Evolutionary conservation across 2,888 invertebrate genomes (phyloP).

Genomic region (Cephus pulcher): DNA sequence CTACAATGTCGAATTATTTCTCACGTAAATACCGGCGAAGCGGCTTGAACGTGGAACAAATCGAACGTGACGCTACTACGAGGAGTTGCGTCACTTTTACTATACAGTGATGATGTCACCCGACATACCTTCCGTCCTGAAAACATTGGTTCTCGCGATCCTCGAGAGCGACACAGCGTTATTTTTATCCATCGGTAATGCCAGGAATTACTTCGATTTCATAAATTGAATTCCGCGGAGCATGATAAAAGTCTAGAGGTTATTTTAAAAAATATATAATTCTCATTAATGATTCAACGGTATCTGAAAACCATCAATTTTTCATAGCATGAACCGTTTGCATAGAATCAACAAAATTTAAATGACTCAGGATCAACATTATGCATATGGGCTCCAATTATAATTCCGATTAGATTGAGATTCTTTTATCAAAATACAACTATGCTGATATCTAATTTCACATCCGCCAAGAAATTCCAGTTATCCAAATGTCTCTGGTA

Average conservation of each 20-base stretch:
- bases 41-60: slow-evolving; percentile 23
- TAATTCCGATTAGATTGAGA: neutral
- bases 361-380: neutral
- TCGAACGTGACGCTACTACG: slow-evolving; percentile 49
- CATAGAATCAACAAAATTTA: neutral
- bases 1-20: neutral
- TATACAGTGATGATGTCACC: slow-evolving; percentile 63
- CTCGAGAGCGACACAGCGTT: slow-evolving; percentile 28
- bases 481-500: neutral
- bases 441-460: neutral
- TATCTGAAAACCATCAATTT: neutral
- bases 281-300: neutral
- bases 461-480: neutral
- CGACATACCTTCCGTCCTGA: slow-evolving; percentile 46
- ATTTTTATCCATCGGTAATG: slow-evolving; percentile 21
- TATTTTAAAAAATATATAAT: neutral
- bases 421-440: neutral
- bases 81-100: slow-evolving; percentile 59
- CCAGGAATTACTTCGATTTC: neutral
- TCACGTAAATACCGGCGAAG: neutral
- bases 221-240: neutral
- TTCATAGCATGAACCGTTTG: neutral
- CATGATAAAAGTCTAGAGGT: neutral
- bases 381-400: neutral
- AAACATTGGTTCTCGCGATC: slow-evolving; percentile 48